Conservation (phyloP, 2,797 vertebrate species). For the Manis crassicaudata region DNA sequence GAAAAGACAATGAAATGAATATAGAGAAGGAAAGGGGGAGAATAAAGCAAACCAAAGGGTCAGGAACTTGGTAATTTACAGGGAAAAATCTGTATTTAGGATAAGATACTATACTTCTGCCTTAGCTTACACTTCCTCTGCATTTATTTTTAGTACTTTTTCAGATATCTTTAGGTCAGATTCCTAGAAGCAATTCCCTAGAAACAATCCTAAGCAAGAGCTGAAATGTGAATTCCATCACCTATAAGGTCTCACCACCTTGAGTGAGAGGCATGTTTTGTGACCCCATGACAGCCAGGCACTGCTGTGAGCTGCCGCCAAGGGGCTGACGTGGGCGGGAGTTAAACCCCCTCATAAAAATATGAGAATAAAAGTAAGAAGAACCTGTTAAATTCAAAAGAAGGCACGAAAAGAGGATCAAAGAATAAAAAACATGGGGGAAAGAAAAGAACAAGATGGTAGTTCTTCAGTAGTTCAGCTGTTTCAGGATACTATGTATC, state of each 20-base stretch:
- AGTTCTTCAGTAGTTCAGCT: neutral
- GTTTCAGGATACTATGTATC: neutral
- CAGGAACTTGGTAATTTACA: neutral
- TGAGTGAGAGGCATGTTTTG: neutral
- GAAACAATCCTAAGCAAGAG: neutral
- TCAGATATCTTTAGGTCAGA: neutral
- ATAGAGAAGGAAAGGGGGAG: neutral
- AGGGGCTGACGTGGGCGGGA: neutral
- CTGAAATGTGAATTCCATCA: neutral
- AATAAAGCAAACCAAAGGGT: neutral
- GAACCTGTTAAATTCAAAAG: neutral
- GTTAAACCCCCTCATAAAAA: neutral
- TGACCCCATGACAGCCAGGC: rapidly evolving
- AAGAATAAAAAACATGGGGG: neutral
- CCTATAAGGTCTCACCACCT: no score
- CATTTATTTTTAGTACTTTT: neutral
- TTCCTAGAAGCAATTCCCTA: neutral
- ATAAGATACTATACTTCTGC: neutral
- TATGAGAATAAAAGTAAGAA: neutral
- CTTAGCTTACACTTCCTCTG: neutral
- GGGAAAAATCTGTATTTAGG: neutral
- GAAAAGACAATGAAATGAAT: neutral
- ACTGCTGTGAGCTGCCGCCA: neutral
- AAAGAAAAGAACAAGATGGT: neutral
- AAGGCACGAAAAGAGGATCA: neutral